Evolutionary conservation across 1,140 invertebrate genomes (phyloP).

Genomic region (Stegodyphus mimosarum): DNA sequence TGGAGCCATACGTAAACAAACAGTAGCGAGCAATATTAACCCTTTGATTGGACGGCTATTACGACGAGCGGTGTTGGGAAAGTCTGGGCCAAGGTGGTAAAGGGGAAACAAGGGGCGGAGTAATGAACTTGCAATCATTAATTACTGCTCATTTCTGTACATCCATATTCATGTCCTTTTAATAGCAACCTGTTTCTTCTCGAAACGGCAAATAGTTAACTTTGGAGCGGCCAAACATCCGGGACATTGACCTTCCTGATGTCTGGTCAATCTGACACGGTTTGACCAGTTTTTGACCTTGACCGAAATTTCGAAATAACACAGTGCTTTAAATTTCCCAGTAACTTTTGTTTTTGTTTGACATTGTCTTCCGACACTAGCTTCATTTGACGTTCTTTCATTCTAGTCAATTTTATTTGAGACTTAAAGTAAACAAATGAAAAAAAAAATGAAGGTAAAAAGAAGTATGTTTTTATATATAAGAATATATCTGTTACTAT

Average conservation of each 20-base stretch:
- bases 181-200: conserved; percentile 9
- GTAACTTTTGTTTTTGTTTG: too few species aligned
- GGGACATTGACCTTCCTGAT: conserved; percentile 32
- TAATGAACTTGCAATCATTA: conserved; percentile 47
- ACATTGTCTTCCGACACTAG: too few species aligned
- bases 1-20: not conserved
- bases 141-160: conserved; percentile 19
- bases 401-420: too few species aligned
- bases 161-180: conserved; percentile 21
- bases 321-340: too few species aligned
- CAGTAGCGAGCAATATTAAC: not conserved
- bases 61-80: not conserved
- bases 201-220: not conserved
- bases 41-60: conserved; percentile 5
- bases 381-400: too few species aligned
- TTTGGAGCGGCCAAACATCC: conserved; percentile 16
- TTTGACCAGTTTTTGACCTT: conserved; percentile 36
- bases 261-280: conserved; percentile 40
- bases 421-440: too few species aligned
- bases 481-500: too few species aligned
- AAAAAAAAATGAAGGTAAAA: too few species aligned
- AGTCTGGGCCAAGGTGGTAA: not conserved
- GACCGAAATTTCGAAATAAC: conserved; percentile 13
- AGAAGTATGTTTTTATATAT: too few species aligned
- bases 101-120: conserved; percentile 12